phyloP scores from a whole-genome alignment of 1,140 invertebrate species.

The Procambarus virginalis region DNA sequence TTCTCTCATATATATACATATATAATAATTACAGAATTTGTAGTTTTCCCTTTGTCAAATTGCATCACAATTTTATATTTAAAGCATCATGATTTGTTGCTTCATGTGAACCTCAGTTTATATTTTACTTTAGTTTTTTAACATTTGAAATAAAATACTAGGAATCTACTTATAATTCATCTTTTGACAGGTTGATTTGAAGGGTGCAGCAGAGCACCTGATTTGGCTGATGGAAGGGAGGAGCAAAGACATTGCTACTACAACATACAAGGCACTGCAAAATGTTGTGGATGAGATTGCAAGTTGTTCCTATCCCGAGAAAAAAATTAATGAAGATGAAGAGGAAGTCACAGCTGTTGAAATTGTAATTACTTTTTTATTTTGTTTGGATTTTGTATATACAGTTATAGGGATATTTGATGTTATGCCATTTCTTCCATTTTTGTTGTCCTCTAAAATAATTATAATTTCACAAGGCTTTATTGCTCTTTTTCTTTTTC shows the following conservation, averaged over 20 bases:
- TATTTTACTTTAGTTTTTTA: background rate
- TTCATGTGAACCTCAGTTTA: background rate
- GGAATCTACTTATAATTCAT: background rate
- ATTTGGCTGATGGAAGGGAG: conserved; percentile 30
- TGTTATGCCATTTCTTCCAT: too few relatives aligned
- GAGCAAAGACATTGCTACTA: conserved; percentile 44
- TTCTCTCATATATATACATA: too few relatives aligned
- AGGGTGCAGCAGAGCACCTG: conserved; percentile 50
- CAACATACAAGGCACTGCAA: conserved; percentile 45
- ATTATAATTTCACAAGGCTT: too few relatives aligned
- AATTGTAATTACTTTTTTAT: background rate
- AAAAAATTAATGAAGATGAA: conserved; percentile 8
- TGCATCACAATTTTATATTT: background rate
- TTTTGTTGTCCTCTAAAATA: too few relatives aligned
- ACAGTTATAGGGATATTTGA: too few relatives aligned
- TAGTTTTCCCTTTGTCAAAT: too few relatives aligned
- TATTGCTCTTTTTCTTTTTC: too few relatives aligned
- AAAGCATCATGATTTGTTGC: background rate
- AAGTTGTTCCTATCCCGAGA: conserved; percentile 46
- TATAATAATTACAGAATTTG: too few relatives aligned
- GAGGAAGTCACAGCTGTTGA: conserved; percentile 13
- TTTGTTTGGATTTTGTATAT: background rate
- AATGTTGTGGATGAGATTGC: conserved; percentile 55
- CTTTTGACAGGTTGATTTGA: conserved; percentile 29
- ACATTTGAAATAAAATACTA: background rate